phyloP scores from a whole-genome alignment of 2,113 vertebrate species.

The Cisticola juncidis region DNA sequence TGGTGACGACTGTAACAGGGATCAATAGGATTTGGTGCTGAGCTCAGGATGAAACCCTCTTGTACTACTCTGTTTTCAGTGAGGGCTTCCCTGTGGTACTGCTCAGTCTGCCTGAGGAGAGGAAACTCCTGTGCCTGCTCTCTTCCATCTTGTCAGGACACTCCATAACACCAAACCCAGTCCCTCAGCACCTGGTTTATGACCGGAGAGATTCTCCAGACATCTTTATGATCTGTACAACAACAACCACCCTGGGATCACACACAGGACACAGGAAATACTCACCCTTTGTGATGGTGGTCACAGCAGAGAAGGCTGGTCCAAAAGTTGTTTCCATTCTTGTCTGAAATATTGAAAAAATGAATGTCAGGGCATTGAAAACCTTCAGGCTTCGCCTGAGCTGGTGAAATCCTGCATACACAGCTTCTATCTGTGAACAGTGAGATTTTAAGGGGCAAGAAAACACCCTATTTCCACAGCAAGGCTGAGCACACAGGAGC shows the following conservation, averaged over 20 bases:
- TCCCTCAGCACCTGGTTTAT: not conserved
- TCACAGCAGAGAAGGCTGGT: conserved; percentile 87
- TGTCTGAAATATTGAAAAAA: conserved; percentile 70
- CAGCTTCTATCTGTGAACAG: not conserved
- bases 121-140: not conserved
- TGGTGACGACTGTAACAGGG: not conserved
- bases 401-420: not conserved
- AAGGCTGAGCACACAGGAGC: not conserved
- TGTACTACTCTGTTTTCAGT: not conserved
- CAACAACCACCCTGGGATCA: not conserved
- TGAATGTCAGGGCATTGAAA: not conserved
- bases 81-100: not conserved
- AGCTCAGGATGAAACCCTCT: not conserved
- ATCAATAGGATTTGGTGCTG: not conserved
- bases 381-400: not conserved
- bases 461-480: not conserved
- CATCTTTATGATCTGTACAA: not conserved
- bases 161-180: not conserved
- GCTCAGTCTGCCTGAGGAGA: not conserved
- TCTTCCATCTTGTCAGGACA: not conserved
- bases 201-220: not conserved
- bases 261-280: rapidly evolving
- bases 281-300: conserved; percentile 91
- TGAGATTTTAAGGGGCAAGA: not conserved
- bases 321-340: conserved; percentile 96